Percentiles rank a stretch among this genome's conserved stretches.
Conservation (phyloP, 2,888 invertebrate species). For the Phaedon cochleariae region DNA sequence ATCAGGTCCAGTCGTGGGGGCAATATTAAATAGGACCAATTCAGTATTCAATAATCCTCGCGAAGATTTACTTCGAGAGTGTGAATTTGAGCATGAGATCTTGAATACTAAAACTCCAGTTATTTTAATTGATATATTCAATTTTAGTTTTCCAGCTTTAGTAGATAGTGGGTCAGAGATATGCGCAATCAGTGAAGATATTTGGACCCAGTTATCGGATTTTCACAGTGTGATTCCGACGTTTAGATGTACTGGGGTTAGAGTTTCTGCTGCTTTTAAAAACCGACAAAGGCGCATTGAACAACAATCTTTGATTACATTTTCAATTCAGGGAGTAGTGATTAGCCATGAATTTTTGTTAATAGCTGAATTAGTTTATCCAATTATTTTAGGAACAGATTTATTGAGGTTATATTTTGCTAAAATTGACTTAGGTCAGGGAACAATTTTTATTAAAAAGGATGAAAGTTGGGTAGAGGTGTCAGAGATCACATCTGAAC, state of each 20-base stretch:
- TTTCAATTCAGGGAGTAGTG: background rate
- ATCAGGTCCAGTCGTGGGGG: background rate
- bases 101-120: background rate
- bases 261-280: constrained; percentile 15
- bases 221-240: constrained; percentile 8
- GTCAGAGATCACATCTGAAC: background rate
- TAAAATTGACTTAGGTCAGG: background rate
- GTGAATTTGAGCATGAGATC: background rate
- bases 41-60: background rate
- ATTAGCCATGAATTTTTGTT: constrained; percentile 5
- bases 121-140: too few relatives aligned
- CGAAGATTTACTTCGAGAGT: background rate
- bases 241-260: constrained; percentile 16
- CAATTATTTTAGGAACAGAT: background rate
- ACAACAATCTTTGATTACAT: background rate
- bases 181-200: constrained; percentile 5
- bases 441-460: background rate
- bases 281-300: constrained; percentile 1
- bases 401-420: background rate
- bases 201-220: background rate
- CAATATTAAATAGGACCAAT: background rate
- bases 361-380: background rate
- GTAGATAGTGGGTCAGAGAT: constrained; percentile 12
- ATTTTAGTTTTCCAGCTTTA: background rate
- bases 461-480: background rate